These are phyloP conservation scores for Agrochola lychnidis DNA, from an alignment of 2,888 invertebrate species.

Conservation along the genomic window DNA sequence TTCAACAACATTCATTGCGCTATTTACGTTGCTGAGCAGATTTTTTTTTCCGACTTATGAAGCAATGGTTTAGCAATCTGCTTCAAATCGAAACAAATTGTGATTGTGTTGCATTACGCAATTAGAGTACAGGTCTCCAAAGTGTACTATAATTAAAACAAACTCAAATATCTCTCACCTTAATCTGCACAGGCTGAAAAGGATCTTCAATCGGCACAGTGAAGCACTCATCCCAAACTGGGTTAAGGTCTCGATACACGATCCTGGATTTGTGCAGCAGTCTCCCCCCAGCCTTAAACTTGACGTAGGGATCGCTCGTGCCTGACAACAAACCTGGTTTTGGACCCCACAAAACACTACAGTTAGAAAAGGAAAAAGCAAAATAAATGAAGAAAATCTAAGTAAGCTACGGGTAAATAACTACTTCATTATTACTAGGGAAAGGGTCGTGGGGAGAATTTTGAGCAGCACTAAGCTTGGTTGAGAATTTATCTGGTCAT, in stretches of 20 bases:
- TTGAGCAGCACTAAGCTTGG: constrained; percentile 10
- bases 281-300: constrained; percentile 97
- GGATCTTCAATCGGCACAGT: constrained; percentile 97
- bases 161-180: constrained; percentile 90
- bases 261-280: constrained; percentile 98
- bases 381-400: constrained; percentile 74
- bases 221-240: constrained; percentile 99
- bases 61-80: no score
- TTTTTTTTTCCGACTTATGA: no score
- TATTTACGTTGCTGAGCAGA: no score
- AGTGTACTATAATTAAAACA: neutral
- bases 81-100: no score
- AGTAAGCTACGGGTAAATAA: constrained; percentile 64
- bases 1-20: no score
- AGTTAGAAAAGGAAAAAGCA: constrained; percentile 86
- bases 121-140: neutral
- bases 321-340: constrained; percentile 92
- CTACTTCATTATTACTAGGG: constrained; percentile 7
- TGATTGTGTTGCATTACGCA: no score
- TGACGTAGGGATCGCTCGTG: constrained; percentile 99
- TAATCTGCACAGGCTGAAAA: constrained; percentile 95
- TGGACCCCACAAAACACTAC: constrained; percentile 83
- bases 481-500: constrained; percentile 31
- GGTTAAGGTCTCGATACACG: constrained; percentile 98
- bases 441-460: constrained; percentile 15